Evolutionary conservation across 1,140 invertebrate genomes (phyloP).

Genomic region (Schlechtendalia chinensis): DNA sequence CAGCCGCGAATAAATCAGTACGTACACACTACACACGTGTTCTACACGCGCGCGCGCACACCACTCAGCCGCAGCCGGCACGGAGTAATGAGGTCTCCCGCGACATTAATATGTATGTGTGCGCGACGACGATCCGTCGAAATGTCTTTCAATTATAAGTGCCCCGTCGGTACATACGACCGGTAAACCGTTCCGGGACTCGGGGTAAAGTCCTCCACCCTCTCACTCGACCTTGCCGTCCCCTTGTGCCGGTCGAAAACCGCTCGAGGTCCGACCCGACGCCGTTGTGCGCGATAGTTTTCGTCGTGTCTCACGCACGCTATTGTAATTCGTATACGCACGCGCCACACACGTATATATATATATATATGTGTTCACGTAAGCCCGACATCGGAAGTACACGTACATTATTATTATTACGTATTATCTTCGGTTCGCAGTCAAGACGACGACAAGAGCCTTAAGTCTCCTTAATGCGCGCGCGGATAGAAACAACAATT

Average conservation of each 20-base stretch:
- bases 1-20: too few relatives aligned
- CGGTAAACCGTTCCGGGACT: too few relatives aligned
- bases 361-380: too few relatives aligned
- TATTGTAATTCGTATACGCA: too few relatives aligned
- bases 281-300: too few relatives aligned
- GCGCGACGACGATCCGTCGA: neutral
- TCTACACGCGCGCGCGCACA: neutral
- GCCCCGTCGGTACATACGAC: neutral
- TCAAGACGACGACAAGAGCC: neutral
- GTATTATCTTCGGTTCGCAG: slow-evolving; percentile 30
- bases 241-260: neutral
- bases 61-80: neutral
- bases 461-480: neutral
- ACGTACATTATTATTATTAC: slow-evolving; percentile 11
- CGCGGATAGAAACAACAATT: neutral
- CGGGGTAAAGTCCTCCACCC: too few relatives aligned
- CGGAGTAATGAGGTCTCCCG: neutral
- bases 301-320: neutral
- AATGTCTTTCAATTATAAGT: slow-evolving; percentile 2
- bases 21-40: too few relatives aligned
- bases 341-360: too few relatives aligned
- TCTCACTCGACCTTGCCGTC: too few relatives aligned
- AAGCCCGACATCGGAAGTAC: neutral
- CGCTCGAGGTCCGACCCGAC: neutral
- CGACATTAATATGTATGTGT: neutral